Evolutionary conservation across 2,797 vertebrate genomes (phyloP).

Genomic region (Cygnus olor): DNA sequence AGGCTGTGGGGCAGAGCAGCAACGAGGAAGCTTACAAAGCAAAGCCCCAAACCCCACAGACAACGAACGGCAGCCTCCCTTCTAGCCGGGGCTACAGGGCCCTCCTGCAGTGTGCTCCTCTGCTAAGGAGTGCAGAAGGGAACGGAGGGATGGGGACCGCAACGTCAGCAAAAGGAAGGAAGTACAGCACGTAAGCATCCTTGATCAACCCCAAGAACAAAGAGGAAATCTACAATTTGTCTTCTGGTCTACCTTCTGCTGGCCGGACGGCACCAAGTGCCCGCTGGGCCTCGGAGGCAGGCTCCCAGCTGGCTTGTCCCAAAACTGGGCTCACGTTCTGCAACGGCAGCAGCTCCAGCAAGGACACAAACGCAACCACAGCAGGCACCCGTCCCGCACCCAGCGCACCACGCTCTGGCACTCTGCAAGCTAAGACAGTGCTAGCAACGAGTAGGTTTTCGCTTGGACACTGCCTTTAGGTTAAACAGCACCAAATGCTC

Average conservation of each 20-base stretch:
- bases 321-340: background rate
- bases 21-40: background rate
- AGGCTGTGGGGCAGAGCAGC: background rate
- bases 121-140: background rate
- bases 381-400: accelerated
- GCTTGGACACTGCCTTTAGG: background rate
- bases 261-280: background rate
- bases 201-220: background rate
- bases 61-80: background rate
- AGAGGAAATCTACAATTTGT: background rate
- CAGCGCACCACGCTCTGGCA: background rate
- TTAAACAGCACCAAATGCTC: background rate
- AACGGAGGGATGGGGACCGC: background rate
- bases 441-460: background rate
- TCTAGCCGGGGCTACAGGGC: background rate
- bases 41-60: background rate
- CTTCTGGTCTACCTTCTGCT: background rate
- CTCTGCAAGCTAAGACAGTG: background rate
- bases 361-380: background rate
- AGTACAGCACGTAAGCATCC: background rate
- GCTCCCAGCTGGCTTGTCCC: background rate
- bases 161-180: background rate
- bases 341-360: background rate
- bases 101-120: background rate
- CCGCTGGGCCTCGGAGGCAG: background rate